A percentile compares a stretch with the other conserved stretches of the same genome.
Conservation (phyloP, 2,888 invertebrate species). For the Sycophila texana region DNA sequence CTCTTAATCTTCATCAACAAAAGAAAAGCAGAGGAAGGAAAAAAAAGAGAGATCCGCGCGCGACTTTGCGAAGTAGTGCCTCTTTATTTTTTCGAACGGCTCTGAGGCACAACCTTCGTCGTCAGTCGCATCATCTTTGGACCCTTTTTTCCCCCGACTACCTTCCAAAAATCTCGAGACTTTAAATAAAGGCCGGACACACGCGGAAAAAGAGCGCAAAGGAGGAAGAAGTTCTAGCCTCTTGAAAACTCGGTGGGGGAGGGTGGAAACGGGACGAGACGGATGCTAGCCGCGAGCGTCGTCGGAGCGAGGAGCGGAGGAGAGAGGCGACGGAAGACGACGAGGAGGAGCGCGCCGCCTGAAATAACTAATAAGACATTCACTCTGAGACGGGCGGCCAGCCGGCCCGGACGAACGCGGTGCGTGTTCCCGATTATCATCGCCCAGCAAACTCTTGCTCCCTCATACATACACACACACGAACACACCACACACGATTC, state of each 20-base stretch:
- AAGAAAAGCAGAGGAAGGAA: too few species aligned
- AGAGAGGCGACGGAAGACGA: conserved; percentile 19
- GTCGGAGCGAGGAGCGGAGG: neutral
- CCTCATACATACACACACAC: neutral
- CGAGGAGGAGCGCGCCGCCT: conserved; percentile 63
- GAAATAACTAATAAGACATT: conserved; percentile 76
- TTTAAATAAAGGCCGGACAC: neutral
- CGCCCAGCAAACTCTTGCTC: conserved; percentile 47
- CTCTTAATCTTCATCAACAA: too few species aligned
- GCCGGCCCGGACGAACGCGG: conserved; percentile 75
- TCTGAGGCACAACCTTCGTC: too few species aligned
- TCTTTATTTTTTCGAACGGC: too few species aligned
- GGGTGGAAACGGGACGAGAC: conserved; percentile 33
- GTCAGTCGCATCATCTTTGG: neutral
- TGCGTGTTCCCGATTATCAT: conserved; percentile 65
- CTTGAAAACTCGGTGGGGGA: neutral
- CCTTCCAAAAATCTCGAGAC: too few species aligned
- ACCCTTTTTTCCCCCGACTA: neutral
- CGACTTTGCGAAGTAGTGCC: too few species aligned
- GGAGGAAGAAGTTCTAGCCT: conserved; percentile 11
- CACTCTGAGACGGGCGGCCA: conserved; percentile 75
- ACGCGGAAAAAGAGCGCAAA: neutral
- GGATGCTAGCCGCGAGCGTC: neutral
- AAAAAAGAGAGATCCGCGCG: too few species aligned
- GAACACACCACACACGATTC: neutral